Base-by-base conservation (phyloP, 1,140 invertebrate species). In the Drosophila nebulosa region DNA sequence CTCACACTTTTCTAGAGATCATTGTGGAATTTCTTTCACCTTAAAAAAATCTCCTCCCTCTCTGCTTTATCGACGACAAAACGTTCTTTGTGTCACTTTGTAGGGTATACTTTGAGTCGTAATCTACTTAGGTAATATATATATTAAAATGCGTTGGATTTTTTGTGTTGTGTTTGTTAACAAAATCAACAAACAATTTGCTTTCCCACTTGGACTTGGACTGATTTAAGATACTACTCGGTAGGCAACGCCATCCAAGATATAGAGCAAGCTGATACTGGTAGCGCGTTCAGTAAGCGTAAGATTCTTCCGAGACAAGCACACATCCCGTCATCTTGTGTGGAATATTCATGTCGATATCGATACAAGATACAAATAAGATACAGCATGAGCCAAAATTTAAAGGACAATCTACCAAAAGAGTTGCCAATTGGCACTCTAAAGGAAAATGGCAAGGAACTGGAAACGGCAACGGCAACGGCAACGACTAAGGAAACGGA, bases 201-300 rank as follows among this genome's bases (percentile, higher is more conserved):
- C 14, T 42, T 18, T 36, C 57, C 57, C 52, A 55, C 52, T 18
- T 55, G 52, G 26, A 59, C 21, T 42, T 24, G 22, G 36, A 24
- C n/a, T 60, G 63, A 74, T 74, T 74, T 74, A 57, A 56, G 71
- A 46, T 46, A 18, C 18, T n/a, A n/a, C 16, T 64, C 30, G 10
- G 50, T 64, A 51, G 50, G 63, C 36, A 57, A 56, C 32, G 27
- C 24, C 65, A 52, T 55, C 42, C 42, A 60, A 86, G 83, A 78
- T 88, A 88, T 76, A 59, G 59, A 35, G 69, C 62, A 65, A 46
- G 39, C 39, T 46, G 39, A 46, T 51, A 36, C 65, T 66, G 42
- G 27, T 39, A 51, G 50, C 22, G 50, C 22, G 26, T 61, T 51
- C 57, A 59, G 70, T 86, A 59, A 69, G 78, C 79, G 51, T 32